These are phyloP conservation scores for Progne subis DNA, from an alignment of 2,113 vertebrate genomes.

Conservation along the genomic window DNA sequence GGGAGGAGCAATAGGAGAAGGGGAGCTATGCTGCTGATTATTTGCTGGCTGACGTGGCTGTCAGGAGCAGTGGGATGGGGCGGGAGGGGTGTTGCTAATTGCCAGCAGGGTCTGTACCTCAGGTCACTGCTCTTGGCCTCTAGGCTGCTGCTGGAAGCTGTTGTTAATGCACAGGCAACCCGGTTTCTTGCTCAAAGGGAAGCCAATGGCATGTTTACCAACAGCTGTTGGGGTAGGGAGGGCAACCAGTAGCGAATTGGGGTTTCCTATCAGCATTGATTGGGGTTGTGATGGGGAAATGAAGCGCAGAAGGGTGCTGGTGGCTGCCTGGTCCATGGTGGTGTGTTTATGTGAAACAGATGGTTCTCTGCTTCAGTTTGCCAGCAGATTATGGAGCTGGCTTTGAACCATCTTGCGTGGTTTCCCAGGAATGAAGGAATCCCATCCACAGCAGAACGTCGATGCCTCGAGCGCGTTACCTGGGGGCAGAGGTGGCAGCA, in stretches of 20 bases:
- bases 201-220: not conserved
- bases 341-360: slow-evolving; percentile 25
- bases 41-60: not conserved
- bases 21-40: not conserved
- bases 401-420: not conserved
- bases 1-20: not conserved
- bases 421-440: not conserved
- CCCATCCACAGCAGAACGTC: fast-evolving
- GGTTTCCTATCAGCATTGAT: not conserved
- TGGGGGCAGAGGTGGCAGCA: not conserved
- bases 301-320: not conserved
- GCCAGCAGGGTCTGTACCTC: not conserved
- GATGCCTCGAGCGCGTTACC: fast-evolving
- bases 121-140: not conserved
- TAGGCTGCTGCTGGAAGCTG: not conserved
- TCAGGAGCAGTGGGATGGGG: not conserved
- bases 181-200: not conserved
- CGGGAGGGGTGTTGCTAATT: not conserved
- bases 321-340: not conserved
- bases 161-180: not conserved
- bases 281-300: not conserved
- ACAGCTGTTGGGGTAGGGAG: not conserved
- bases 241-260: not conserved
- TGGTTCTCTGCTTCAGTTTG: slow-evolving; percentile 14
- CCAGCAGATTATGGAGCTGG: not conserved